Percentiles rank a stretch among this genome's conserved stretches.
Evolutionary conservation across 2,888 invertebrate species (phyloP).

Genomic region (Heliconius aoede): DNA sequence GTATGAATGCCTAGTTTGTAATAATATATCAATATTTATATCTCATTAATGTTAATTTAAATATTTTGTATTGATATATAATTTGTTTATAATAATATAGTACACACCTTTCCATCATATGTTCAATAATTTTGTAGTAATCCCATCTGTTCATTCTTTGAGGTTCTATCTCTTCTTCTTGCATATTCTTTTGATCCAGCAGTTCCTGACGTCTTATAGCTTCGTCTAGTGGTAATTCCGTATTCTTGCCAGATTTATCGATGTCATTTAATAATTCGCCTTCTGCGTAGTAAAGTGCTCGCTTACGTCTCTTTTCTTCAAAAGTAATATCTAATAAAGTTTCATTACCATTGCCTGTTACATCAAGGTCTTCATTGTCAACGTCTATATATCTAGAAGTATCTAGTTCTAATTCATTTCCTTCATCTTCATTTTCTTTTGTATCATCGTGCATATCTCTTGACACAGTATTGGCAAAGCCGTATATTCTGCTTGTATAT

Average conservation of each 20-base stretch:
- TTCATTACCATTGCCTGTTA: slow-evolving; percentile 59
- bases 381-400: slow-evolving; percentile 53
- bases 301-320: slow-evolving; percentile 62
- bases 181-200: slow-evolving; percentile 66
- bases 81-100: background rate
- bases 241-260: slow-evolving; percentile 52
- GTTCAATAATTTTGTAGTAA: slow-evolving; percentile 86
- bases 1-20: background rate
- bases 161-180: slow-evolving; percentile 59
- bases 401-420: slow-evolving; percentile 52
- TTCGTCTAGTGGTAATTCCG: slow-evolving; percentile 70
- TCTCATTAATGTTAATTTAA: too few species aligned
- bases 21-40: background rate
- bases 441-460: slow-evolving; percentile 69
- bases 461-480: slow-evolving; percentile 72
- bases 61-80: too few species aligned
- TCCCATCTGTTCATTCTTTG: slow-evolving; percentile 85
- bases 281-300: slow-evolving; percentile 70
- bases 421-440: slow-evolving; percentile 49
- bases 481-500: slow-evolving; percentile 81
- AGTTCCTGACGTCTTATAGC: slow-evolving; percentile 80
- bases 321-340: slow-evolving; percentile 75
- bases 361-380: slow-evolving; percentile 45
- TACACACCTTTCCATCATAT: slow-evolving; percentile 82
- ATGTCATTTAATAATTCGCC: slow-evolving; percentile 60